Base-by-base conservation (phyloP, 2,113 vertebrate genomes). In the Onychostoma macrolepis region DNA sequence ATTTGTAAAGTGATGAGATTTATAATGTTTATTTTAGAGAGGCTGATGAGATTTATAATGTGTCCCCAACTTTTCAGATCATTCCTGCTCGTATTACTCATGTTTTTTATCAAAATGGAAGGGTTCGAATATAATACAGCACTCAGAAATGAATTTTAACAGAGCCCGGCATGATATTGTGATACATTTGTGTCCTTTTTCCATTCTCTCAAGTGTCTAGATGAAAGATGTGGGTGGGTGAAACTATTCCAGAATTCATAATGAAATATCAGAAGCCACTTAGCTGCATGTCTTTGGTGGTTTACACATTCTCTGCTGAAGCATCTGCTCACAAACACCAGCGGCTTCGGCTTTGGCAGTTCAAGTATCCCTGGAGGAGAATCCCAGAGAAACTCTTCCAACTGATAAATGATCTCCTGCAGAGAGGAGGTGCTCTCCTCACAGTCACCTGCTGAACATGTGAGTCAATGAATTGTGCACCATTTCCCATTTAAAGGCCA, bases 291-390 rank as follows among this genome's bases (percentile, higher is more conserved):
- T 58, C 26, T 69, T 38, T 74, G 26, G 10, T 48, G 28, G 67
- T 26, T 80, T 45, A 85, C 83, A 43, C 56, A 21, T 80, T 80
- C 67, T 79, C 65, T 85, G 24, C 58, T 33, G 81, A 58, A 84
- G 45, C 48, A 80, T 72, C 48, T 87, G 48, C 33, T 30, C 69
- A 61, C 41, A 86, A 72, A 72, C 77, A 81, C 38, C 30, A 50
- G 45, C 33, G 33, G 36, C 56, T 81, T 81, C 67, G 58, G 38
- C 11, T 82, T 45, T 82, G 80, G 58, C 61, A 82, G 15, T 10
- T 43, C 24, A 26, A 19, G 33, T 12, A 43, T 81, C 80, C n/a
- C 80, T 81, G n/a, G 38, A 81, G 58, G n/a, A 81, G n/a, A 9
- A 81, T 81, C 58, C 38, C 58, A 81, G 15, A 65, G 38, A 81